These are phyloP conservation scores for Euura lappo DNA, from an alignment of 1,140 invertebrate genomes.

Conservation along the genomic window DNA sequence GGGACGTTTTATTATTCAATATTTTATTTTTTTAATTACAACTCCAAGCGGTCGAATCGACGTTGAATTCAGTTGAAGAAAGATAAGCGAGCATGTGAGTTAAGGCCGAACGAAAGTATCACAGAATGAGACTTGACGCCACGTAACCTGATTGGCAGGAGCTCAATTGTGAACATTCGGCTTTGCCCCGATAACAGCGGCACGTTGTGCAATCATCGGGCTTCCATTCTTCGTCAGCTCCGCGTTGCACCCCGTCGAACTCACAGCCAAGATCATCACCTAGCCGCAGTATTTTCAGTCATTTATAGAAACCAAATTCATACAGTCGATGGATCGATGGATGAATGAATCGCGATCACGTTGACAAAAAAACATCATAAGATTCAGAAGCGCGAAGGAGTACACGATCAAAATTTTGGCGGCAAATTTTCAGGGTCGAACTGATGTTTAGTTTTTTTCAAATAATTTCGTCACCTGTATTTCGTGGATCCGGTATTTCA, in stretches of 20 bases:
- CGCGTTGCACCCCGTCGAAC: conserved; percentile 55
- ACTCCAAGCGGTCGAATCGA: no score
- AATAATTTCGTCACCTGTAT: neutral
- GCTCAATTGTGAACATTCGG: conserved; percentile 50
- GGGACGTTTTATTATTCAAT: neutral
- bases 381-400: no score
- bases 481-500: neutral
- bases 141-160: conserved; percentile 30
- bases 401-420: no score
- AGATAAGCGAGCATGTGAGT: neutral
- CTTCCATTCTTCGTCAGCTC: conserved; percentile 58
- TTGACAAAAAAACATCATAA: no score
- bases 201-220: conserved; percentile 60
- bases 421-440: no score
- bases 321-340: no score
- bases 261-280: conserved; percentile 35
- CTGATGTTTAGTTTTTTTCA: neutral
- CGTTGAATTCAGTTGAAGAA: neutral
- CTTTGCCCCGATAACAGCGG: conserved; percentile 51
- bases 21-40: neutral
- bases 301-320: no score
- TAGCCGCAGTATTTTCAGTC: neutral
- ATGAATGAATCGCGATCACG: no score
- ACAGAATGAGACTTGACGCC: neutral
- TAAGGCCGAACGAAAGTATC: neutral